phyloP scores from a whole-genome alignment of 2,113 vertebrate genomes.

The Pyrgilauda ruficollis region DNA sequence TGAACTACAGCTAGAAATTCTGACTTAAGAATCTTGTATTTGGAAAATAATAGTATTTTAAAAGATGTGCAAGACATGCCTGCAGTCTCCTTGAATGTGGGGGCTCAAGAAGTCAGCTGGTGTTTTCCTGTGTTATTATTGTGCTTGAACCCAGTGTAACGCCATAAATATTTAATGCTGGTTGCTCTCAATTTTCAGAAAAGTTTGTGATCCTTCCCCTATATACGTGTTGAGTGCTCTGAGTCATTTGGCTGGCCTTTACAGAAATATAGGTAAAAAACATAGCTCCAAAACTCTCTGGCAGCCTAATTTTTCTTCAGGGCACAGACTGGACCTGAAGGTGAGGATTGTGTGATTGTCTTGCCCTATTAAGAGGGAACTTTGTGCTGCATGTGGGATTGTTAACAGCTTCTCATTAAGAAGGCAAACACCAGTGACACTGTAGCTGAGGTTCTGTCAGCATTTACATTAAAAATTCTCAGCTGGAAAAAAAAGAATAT shows the following conservation, averaged over 20 bases:
- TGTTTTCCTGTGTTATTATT: background rate
- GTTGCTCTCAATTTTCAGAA: background rate
- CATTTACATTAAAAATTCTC: background rate
- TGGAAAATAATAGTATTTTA: background rate
- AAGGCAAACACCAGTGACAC: background rate
- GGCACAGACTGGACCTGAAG: background rate
- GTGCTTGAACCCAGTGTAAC: background rate
- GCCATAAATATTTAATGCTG: background rate
- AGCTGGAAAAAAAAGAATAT: background rate
- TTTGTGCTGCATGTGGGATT: background rate
- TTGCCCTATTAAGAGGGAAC: background rate
- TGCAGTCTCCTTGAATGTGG: background rate
- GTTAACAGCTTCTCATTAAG: background rate
- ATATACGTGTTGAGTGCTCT: background rate
- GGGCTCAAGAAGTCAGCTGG: background rate
- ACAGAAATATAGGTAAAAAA: background rate
- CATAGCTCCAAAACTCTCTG: background rate
- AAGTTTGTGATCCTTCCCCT: background rate
- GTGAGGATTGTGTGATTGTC: background rate
- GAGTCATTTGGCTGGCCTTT: background rate
- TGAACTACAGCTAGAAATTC: background rate
- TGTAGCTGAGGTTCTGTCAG: background rate
- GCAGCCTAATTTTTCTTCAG: background rate
- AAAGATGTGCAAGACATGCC: background rate
- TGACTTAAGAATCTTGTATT: background rate